Percentiles rank a stretch among this genome's conserved stretches.
Conservation (phyloP, 2,797 vertebrate species). For the Sciurus vulgaris region DNA sequence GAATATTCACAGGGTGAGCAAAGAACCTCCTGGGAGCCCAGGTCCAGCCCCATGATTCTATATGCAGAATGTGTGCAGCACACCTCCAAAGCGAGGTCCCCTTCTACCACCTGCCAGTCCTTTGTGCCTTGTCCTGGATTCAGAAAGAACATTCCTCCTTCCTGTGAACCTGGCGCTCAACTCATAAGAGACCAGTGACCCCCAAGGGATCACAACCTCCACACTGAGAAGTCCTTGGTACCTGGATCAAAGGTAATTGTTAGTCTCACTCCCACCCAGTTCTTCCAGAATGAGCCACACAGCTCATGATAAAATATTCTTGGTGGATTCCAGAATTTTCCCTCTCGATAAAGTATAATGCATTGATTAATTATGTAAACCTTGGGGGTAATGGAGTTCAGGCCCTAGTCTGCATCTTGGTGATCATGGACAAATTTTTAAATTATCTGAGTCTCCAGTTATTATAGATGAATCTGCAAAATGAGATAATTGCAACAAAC, state of each 20-base stretch:
- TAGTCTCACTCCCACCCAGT: not conserved
- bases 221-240: not conserved
- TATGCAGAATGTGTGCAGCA: not conserved
- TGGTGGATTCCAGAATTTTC: not conserved
- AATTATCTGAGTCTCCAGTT: not conserved
- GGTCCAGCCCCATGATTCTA: not conserved
- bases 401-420: not conserved
- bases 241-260: not conserved
- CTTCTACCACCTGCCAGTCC: not conserved
- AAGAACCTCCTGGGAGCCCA: not conserved
- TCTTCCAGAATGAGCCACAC: not conserved
- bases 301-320: not conserved
- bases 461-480: not conserved
- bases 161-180: not conserved
- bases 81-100: not conserved
- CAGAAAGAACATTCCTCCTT: not conserved
- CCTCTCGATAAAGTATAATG: not conserved
- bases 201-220: not conserved
- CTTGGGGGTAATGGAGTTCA: not conserved
- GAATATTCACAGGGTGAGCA: not conserved
- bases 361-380: not conserved
- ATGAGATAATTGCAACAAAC: not conserved
- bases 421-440: not conserved
- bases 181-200: not conserved
- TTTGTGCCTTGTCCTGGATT: fast-evolving